Evolutionary conservation across 2,888 invertebrate species (phyloP).

Genomic region (Nemotelus pantherinus): DNA sequence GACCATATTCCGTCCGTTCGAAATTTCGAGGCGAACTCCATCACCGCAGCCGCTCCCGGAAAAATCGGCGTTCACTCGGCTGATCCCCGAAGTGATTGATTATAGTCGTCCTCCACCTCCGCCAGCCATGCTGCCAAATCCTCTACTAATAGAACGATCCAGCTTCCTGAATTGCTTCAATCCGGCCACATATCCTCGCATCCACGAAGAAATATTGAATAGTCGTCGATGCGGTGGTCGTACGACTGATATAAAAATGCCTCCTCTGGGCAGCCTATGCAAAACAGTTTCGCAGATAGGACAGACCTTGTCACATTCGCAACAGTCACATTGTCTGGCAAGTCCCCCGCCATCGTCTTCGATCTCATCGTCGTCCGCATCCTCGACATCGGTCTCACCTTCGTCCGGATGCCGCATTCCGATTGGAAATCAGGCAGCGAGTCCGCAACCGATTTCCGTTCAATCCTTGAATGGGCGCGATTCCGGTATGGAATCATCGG

Average conservation of each 20-base stretch:
- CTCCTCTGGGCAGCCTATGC: slow-evolving; percentile 74
- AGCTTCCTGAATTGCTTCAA: slow-evolving; percentile 64
- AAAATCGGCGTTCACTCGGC: slow-evolving; percentile 61
- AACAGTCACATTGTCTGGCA: slow-evolving; percentile 55
- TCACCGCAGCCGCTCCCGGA: slow-evolving; percentile 49
- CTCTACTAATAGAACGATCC: slow-evolving; percentile 63
- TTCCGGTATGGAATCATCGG: slow-evolving; percentile 65
- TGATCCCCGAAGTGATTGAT: slow-evolving; percentile 59
- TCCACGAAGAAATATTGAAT: slow-evolving; percentile 64
- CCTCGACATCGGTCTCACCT: slow-evolving; percentile 55
- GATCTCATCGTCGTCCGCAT: slow-evolving; percentile 52
- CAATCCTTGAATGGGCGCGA: slow-evolving; percentile 62
- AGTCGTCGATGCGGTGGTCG: slow-evolving; percentile 54
- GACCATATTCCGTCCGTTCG: slow-evolving; percentile 62
- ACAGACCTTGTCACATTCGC: slow-evolving; percentile 56
- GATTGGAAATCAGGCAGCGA: slow-evolving; percentile 53
- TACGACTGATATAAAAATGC: slow-evolving; percentile 60
- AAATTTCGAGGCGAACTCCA: slow-evolving; percentile 49
- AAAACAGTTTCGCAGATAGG: slow-evolving; percentile 78
- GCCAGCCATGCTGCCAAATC: slow-evolving; percentile 53
- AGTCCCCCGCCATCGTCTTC: slow-evolving; percentile 54
- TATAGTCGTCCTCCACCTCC: slow-evolving; percentile 56
- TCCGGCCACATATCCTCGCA: slow-evolving; percentile 63
- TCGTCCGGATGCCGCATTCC: slow-evolving; percentile 50
- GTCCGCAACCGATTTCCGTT: slow-evolving; percentile 61